Percentiles rank a stretch among this genome's conserved stretches.
phyloP scores from a whole-genome alignment of 2,113 vertebrate species.

The Macrotus californicus region DNA sequence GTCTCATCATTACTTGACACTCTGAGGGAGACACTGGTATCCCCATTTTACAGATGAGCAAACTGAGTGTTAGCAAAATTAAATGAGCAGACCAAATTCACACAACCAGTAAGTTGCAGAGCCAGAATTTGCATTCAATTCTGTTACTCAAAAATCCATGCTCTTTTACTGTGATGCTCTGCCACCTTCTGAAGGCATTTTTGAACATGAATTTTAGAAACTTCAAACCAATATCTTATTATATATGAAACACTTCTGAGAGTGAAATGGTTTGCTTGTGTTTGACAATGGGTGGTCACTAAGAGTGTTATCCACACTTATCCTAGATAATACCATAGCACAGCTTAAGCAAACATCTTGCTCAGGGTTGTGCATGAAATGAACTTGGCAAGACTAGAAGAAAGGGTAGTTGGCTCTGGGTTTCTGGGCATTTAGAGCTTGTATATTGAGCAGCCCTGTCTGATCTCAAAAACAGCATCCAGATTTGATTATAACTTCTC shows the following conservation, averaged over 20 bases:
- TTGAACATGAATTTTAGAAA: constrained; percentile 21
- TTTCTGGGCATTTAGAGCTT: background rate
- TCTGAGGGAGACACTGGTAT: background rate
- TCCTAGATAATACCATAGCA: background rate
- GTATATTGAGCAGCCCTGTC: background rate
- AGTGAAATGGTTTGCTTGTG: background rate
- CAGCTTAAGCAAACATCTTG: background rate
- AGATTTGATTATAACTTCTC: constrained; percentile 51
- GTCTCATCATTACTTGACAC: background rate
- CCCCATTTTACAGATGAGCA: constrained; percentile 21
- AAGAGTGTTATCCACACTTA: background rate
- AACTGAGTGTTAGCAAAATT: background rate
- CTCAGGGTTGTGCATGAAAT: background rate
- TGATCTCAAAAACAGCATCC: constrained; percentile 13
- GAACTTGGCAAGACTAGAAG: background rate
- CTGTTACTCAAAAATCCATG: background rate
- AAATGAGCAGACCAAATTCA: background rate
- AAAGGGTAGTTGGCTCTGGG: background rate
- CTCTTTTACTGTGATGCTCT: background rate
- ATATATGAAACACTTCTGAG: background rate
- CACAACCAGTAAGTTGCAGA: background rate
- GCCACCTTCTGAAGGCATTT: constrained; percentile 50
- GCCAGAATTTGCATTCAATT: background rate
- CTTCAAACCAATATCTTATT: background rate
- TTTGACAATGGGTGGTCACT: background rate